Base-by-base conservation (phyloP, 1,140 invertebrate genomes). In the Caenorhabditis remanei region DNA sequence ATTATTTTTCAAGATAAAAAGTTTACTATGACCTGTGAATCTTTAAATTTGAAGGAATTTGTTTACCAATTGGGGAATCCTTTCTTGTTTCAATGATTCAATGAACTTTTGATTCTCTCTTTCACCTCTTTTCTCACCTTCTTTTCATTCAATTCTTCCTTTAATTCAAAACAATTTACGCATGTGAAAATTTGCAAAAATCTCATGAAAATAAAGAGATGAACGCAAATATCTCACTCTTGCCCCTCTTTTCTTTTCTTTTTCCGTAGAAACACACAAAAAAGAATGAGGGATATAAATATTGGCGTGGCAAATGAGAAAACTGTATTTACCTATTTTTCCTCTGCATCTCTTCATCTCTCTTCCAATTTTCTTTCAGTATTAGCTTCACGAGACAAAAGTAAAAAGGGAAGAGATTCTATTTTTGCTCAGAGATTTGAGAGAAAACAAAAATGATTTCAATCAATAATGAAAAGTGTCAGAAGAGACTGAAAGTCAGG, bases 121-220 rank as follows among this genome's bases (percentile, higher is more conserved):
- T 13, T 9, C 40, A 40, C 11, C 2, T 6, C 40, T 2, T 13
- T 65, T 40, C 32, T 40, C 24, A 40, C 61, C 8, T 40, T 41
- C 24, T 11, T 14, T 65, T 65, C 9, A 40, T 40, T 71, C 24
- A 13, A 46, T 32, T 46, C 40, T 6, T n/a, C 53, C 40, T 21
- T 21, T 79, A 50, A 79, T 50, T 79, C 19, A 79, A 50, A 79
- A 79, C 46, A 79, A 79, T 79, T 79, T 46, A 79, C 71, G 71
- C 71, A 79, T 79, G 46, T 43, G 14, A 79, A 46, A 79, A 53
- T 79, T 79, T 46, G 13, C 24, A 48, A 53, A 58, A 75, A 75
- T 75, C 43, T 48, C 67, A 46, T 48, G 41, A 8, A 46, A 46
- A 50, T 7, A 79, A 9, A 53, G 40, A 67, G 63, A 67, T 67